Base-by-base conservation (phyloP, 2,888 invertebrate genomes). In the Pyrocoelia pectoralis region DNA sequence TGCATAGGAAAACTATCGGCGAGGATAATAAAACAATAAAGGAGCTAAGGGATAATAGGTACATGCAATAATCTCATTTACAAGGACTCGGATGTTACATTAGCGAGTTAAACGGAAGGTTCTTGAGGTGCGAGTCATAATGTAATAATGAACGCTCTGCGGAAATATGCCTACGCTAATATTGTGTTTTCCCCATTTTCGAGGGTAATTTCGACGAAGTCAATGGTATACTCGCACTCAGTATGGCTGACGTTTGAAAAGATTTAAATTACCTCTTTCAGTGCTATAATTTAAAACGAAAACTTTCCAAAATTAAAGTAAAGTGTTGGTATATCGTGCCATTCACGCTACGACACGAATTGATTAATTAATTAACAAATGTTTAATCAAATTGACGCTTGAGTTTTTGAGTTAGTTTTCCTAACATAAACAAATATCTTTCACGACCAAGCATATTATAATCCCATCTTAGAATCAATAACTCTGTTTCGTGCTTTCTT, bases 31-130 rank as follows among this genome's bases (percentile, higher is more conserved):
- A 65, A 65, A 65, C 61, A 56, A 57, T 66, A 66, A 62, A 56
- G 41, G 29, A 18, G 43, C 24, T 56, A 59, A 66, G 56, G 51
- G 49, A 56, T 63, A 66, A 61, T 60, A 56, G 56, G 56, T 66
- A 68, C 68, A 68, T 65, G 68, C 65, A 63, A 66, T 68, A 68
- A 68, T 59, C 54, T 28, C 65, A 66, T 66, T 48, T 63, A 62
- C 48, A 54, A 50, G 66, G 59, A 55, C 59, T 59, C 38, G 51
- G 54, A 58, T 66, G 56, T 60, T 62, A 49, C 50, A 64, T 64
- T 66, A 64, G 59, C 63, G 48, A 60, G 63, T 66, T 51, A 48
- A 59, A 49, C 48, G 52, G 65, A 51, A 65, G 56, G 56, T 33
- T 56, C 56, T 64, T 48, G 65, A 65, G 56, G 65, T 60, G 59